Conservation (phyloP, 2,113 vertebrate genomes). For the Aix galericulata region DNA sequence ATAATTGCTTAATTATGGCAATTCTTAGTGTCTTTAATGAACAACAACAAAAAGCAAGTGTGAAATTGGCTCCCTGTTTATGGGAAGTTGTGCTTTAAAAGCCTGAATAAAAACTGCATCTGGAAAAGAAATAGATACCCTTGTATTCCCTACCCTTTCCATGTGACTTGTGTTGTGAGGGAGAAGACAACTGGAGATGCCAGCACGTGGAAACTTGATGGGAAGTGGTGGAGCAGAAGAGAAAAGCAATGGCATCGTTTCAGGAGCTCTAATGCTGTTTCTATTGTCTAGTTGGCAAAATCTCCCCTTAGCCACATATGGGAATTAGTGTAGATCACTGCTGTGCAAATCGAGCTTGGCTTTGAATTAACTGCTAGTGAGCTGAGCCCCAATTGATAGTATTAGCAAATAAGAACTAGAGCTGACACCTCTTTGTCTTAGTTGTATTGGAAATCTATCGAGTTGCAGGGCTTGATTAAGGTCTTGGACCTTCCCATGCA, state of each 20-base stretch:
- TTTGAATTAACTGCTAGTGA: slow-evolving; percentile 67
- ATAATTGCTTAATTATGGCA: background rate
- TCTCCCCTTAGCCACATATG: slow-evolving; percentile 35
- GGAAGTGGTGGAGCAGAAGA: background rate
- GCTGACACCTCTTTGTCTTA: slow-evolving; percentile 50
- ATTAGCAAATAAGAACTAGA: slow-evolving; percentile 30
- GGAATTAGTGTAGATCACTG: slow-evolving; percentile 54
- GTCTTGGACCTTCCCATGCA: background rate
- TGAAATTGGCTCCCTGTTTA: background rate
- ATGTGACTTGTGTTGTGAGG: background rate
- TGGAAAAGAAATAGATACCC: slow-evolving; percentile 13
- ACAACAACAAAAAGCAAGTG: background rate
- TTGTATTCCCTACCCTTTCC: background rate
- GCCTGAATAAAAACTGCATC: slow-evolving; percentile 23
- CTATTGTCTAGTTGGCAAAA: slow-evolving; percentile 54
- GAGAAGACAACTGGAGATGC: background rate
- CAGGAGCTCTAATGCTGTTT: slow-evolving; percentile 33
- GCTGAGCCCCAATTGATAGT: slow-evolving; percentile 47
- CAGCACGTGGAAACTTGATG: background rate
- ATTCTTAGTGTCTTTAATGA: background rate
- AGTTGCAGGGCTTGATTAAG: slow-evolving; percentile 31
- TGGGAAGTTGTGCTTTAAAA: background rate
- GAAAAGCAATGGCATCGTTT: background rate
- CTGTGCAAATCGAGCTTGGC: slow-evolving; percentile 56
- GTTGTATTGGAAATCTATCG: slow-evolving; percentile 17